These are phyloP conservation scores for Antennarius maculatus DNA, from an alignment of 2,797 vertebrate genomes.

Conservation along the genomic window DNA sequence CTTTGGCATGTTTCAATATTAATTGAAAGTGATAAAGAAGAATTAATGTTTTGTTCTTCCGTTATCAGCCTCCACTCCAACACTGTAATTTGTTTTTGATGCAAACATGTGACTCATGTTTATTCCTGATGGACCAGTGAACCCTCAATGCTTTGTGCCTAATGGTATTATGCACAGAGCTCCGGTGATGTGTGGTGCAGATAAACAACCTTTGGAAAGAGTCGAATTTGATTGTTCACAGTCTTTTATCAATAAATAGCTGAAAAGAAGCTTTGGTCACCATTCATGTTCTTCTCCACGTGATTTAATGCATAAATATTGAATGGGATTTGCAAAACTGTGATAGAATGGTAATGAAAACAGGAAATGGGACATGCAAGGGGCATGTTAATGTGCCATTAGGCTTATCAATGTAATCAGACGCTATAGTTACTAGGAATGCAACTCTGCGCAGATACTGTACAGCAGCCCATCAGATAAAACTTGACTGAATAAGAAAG, in stretches of 20 bases:
- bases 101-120: constrained; percentile 54
- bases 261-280: constrained; percentile 5
- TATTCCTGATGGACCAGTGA: constrained; percentile 51
- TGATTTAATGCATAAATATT: background rate
- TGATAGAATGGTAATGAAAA: background rate
- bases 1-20: constrained; percentile 15
- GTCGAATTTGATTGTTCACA: constrained; percentile 14
- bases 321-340: background rate
- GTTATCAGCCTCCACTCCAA: constrained; percentile 43
- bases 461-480: background rate
- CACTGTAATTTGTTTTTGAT: constrained; percentile 40
- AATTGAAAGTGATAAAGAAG: constrained; percentile 36
- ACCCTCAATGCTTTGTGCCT: constrained; percentile 46
- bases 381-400: background rate
- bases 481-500: too few species aligned
- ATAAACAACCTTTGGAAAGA: constrained; percentile 47
- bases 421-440: constrained; percentile 9
- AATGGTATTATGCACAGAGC: constrained; percentile 43
- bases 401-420: constrained; percentile 33
- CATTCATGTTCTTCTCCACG: constrained; percentile 1
- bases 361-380: too few species aligned
- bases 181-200: constrained; percentile 23
- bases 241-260: constrained; percentile 8
- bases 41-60: constrained; percentile 24
- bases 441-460: constrained; percentile 16